These are phyloP conservation scores for Dicycla oo DNA, from an alignment of 2,888 invertebrate species.

Conservation along the genomic window DNA sequence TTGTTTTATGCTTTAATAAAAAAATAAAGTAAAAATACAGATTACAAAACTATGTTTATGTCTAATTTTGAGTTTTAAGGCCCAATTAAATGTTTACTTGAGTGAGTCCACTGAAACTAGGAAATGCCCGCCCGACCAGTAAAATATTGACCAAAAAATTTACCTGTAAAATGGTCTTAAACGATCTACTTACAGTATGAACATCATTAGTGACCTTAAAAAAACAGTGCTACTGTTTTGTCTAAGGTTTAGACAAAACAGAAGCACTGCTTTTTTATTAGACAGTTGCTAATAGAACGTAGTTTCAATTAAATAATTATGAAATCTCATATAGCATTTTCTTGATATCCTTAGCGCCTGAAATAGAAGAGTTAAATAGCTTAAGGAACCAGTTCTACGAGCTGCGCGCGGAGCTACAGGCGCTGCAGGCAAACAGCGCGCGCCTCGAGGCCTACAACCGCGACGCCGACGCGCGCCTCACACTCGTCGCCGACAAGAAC, in stretches of 20 bases:
- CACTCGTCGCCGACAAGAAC: constrained; percentile 77
- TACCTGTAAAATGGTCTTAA: background rate
- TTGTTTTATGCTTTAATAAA: too few relatives aligned
- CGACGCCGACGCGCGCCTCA: constrained; percentile 76
- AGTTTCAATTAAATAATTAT: background rate
- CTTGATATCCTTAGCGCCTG: constrained; percentile 76
- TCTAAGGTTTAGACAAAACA: too few relatives aligned
- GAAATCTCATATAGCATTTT: background rate
- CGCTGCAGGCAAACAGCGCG: constrained; percentile 65
- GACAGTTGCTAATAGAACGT: background rate
- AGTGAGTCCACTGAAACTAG: too few relatives aligned
- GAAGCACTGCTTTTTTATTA: too few relatives aligned
- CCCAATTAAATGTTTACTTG: too few relatives aligned
- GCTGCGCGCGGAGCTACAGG: constrained; percentile 78
- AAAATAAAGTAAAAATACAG: too few relatives aligned
- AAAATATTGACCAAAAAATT: background rate
- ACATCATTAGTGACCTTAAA: background rate
- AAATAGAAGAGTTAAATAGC: constrained; percentile 81
- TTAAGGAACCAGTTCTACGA: constrained; percentile 79
- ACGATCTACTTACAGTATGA: background rate
- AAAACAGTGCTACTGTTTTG: background rate
- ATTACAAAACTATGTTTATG: too few relatives aligned
- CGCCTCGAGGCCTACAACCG: constrained; percentile 75
- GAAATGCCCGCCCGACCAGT: background rate
- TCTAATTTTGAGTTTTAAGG: too few relatives aligned